Evolutionary conservation across 2,113 vertebrate species (phyloP).

Genomic region (Pedionomus torquatus): DNA sequence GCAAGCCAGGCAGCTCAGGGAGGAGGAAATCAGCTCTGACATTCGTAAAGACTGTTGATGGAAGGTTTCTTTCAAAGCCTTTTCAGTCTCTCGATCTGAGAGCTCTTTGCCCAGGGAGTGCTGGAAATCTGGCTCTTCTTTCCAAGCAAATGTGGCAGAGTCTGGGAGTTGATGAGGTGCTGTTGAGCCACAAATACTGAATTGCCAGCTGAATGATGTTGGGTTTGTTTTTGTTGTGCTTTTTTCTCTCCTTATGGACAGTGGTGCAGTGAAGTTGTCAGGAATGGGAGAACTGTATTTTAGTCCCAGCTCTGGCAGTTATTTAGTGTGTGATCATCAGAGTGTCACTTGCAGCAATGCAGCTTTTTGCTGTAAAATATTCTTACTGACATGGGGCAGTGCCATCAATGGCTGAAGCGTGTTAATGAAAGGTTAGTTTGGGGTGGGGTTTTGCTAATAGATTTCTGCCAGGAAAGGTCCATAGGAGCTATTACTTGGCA

Average conservation of each 20-base stretch:
- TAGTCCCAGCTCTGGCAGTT: not conserved
- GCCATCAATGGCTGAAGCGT: not conserved
- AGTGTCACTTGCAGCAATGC: not conserved
- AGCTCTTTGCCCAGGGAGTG: constrained; percentile 22
- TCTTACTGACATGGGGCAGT: not conserved
- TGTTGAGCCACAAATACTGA: constrained; percentile 34
- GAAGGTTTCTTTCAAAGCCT: constrained; percentile 55
- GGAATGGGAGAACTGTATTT: not conserved
- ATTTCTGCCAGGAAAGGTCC: not conserved
- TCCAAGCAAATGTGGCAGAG: not conserved
- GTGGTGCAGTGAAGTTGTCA: not conserved
- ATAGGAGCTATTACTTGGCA: not conserved
- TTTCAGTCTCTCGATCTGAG: constrained; percentile 22
- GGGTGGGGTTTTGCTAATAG: not conserved
- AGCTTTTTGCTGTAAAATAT: not conserved
- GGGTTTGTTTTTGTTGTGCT: constrained; percentile 19
- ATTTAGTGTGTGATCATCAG: not conserved
- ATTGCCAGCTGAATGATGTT: not conserved
- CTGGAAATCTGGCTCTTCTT: constrained; percentile 21
- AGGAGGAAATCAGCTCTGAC: constrained; percentile 21
- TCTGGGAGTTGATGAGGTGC: not conserved
- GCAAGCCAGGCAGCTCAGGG: not conserved
- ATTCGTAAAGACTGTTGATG: constrained; percentile 20
- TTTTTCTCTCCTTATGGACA: not conserved
- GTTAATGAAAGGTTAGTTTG: not conserved